Evolutionary conservation across 2,113 vertebrate species (phyloP).

Genomic region (Sebastes fasciatus): DNA sequence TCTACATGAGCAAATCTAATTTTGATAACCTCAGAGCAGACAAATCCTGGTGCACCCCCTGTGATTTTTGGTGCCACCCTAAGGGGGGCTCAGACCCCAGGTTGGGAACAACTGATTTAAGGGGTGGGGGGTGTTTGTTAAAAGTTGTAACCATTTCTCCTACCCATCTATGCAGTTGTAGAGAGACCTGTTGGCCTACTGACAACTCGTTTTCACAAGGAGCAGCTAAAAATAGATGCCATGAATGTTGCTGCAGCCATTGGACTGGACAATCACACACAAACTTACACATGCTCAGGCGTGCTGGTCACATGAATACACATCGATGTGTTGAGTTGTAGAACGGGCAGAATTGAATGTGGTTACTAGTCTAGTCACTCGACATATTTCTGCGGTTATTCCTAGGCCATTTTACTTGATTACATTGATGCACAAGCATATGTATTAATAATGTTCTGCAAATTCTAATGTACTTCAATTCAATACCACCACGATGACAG

Average conservation of each 20-base stretch:
- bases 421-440: background rate
- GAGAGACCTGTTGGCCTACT: constrained; percentile 60
- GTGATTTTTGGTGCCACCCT: too few relatives aligned
- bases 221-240: constrained; percentile 71
- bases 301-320: constrained; percentile 19
- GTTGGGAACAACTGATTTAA: background rate
- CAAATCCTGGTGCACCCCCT: too few relatives aligned
- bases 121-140: background rate
- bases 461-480: background rate
- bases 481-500: background rate
- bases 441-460: background rate
- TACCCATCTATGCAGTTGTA: constrained; percentile 49
- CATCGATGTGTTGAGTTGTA: constrained; percentile 1
- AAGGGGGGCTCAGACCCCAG: too few relatives aligned
- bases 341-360: background rate
- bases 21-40: too few relatives aligned
- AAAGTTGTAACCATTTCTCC: constrained; percentile 31
- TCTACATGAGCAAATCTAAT: too few relatives aligned
- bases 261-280: constrained; percentile 39
- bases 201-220: constrained; percentile 57
- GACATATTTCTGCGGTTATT: too few relatives aligned
- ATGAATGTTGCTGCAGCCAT: constrained; percentile 62
- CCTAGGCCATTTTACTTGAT: background rate
- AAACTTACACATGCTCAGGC: background rate
- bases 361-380: background rate